Conservation (phyloP, 2,888 invertebrate genomes). For the Torymus tubicola region DNA sequence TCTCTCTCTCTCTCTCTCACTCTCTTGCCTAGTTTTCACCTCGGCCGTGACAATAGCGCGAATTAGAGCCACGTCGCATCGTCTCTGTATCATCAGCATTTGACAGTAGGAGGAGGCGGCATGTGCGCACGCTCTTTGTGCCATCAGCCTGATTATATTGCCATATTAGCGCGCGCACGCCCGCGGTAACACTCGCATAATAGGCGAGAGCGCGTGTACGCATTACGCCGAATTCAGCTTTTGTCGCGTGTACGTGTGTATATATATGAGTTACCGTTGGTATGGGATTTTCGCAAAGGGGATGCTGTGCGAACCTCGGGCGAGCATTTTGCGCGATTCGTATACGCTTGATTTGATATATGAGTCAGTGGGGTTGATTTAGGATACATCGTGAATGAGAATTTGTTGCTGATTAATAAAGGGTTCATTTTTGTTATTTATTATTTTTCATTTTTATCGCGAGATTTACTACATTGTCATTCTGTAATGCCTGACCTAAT, state of each 20-base stretch:
- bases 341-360: too few relatives aligned
- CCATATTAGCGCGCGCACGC: slow-evolving; percentile 63
- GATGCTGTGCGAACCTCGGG: too few relatives aligned
- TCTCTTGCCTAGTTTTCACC: slow-evolving; percentile 67
- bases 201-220: neutral
- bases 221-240: slow-evolving; percentile 4
- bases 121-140: slow-evolving; percentile 70
- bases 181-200: slow-evolving; percentile 57
- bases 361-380: too few relatives aligned
- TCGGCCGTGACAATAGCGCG: slow-evolving; percentile 68
- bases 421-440: too few relatives aligned
- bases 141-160: slow-evolving; percentile 76
- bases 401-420: too few relatives aligned
- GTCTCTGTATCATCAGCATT: slow-evolving; percentile 75
- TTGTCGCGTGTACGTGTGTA: slow-evolving; percentile 57
- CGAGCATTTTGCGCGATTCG: too few relatives aligned
- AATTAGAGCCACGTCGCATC: slow-evolving; percentile 67
- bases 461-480: too few relatives aligned
- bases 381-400: too few relatives aligned
- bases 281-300: too few relatives aligned
- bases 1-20: slow-evolving; percentile 57
- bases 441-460: too few relatives aligned
- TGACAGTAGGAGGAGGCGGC: slow-evolving; percentile 68
- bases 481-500: too few relatives aligned
- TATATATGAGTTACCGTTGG: neutral